phyloP scores from a whole-genome alignment of 2,888 invertebrate species.

The Chydorus sphaericus region DNA sequence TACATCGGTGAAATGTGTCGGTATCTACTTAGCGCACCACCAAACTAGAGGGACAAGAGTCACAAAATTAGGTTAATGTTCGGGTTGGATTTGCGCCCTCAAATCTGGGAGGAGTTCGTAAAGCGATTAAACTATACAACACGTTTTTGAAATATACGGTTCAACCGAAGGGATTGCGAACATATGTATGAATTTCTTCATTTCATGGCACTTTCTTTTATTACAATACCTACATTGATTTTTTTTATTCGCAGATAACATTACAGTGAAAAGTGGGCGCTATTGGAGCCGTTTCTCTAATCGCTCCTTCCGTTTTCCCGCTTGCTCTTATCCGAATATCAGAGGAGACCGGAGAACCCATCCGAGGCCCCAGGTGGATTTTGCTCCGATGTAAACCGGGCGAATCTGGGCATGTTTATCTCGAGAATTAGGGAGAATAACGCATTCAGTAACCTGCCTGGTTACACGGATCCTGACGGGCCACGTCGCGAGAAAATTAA shows the following conservation, averaged over 20 bases:
- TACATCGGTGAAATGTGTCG: slow-evolving; percentile 88
- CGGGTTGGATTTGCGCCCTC: slow-evolving; percentile 86
- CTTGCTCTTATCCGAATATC: slow-evolving; percentile 86
- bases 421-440: slow-evolving; percentile 84
- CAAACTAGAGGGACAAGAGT: slow-evolving; percentile 48
- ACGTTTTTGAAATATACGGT: slow-evolving; percentile 87
- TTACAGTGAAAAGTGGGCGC: slow-evolving; percentile 81
- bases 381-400: slow-evolving; percentile 67
- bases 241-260: slow-evolving; percentile 53
- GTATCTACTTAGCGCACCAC: slow-evolving; percentile 61
- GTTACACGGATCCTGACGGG: slow-evolving; percentile 79
- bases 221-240: no score
- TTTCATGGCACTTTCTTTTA: background rate
- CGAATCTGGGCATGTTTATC: slow-evolving; percentile 91
- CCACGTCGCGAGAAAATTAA: slow-evolving; percentile 86
- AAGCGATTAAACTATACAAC: slow-evolving; percentile 66
- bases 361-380: slow-evolving; percentile 61
- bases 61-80: slow-evolving; percentile 65
- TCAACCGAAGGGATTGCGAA: slow-evolving; percentile 97
- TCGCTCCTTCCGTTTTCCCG: slow-evolving; percentile 78
- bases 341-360: slow-evolving; percentile 71
- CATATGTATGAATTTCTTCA: slow-evolving; percentile 45
- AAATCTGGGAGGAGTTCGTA: slow-evolving; percentile 83
- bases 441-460: slow-evolving; percentile 80
- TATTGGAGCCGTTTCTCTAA: slow-evolving; percentile 83